Conservation (phyloP, 2,797 vertebrate species). For the Peromyscus eremicus region DNA sequence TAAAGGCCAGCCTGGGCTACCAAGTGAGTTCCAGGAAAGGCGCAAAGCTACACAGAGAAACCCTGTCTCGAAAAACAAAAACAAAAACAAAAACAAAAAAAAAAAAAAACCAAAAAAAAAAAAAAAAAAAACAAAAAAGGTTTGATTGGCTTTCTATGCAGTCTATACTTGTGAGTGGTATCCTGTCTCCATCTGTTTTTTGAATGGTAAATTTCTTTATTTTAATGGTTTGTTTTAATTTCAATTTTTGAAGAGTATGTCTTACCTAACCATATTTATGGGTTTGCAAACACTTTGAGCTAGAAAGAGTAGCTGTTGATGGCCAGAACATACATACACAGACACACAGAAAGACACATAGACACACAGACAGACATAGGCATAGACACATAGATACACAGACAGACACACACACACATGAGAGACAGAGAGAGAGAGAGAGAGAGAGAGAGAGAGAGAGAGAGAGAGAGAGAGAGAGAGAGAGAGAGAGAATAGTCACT, state of each 20-base stretch:
- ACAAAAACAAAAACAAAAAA: too few relatives aligned
- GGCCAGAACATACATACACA: not conserved
- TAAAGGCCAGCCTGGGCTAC: too few relatives aligned
- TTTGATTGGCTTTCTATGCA: not conserved
- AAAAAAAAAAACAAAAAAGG: too few relatives aligned
- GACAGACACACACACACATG: not conserved
- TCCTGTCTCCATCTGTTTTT: not conserved
- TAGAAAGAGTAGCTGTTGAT: slow-evolving; percentile 24
- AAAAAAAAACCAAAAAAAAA: too few relatives aligned
- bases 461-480: not conserved
- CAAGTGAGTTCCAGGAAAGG: too few relatives aligned
- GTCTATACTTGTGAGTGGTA: not conserved
- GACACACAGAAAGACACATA: not conserved
- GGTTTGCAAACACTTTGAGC: not conserved
- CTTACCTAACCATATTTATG: not conserved
- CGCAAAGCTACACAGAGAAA: too few relatives aligned
- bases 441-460: not conserved
- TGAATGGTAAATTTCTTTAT: not conserved
- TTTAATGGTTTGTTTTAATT: slow-evolving; percentile 37
- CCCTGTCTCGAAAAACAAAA: too few relatives aligned
- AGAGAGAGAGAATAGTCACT: not conserved
- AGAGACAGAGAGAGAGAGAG: not conserved
- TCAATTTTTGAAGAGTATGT: not conserved
- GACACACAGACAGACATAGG: not conserved
- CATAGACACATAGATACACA: not conserved